Base-by-base conservation (phyloP, 2,888 invertebrate genomes). In the Panzeria rudis region DNA sequence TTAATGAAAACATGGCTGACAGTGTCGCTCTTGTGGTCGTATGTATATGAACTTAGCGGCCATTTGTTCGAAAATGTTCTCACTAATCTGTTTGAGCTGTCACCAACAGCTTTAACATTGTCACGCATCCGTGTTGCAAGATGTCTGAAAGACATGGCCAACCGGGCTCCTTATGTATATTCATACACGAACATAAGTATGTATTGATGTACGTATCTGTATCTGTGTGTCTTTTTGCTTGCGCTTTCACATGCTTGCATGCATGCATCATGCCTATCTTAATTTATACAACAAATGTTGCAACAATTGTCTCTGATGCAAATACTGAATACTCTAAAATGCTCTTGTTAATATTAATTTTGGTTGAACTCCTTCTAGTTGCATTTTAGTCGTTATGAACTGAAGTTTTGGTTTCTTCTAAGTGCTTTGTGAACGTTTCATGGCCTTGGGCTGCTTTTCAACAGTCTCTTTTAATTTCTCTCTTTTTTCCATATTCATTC, bases 281-380 rank as follows among this genome's bases (percentile, higher is more conserved):
- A 83, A 83, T 71, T 77, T 83, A 71, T 71, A 83, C 64, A 72
- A 59, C 76, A 77, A 83, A 83, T 83, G 64, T 66, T 71, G 76
- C 56, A 44, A 71, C 47, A 73, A 62, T 64, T 72, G 73, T 38
- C 54, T 56, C 38, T 54, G 38, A 82, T 82, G 69, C 62, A 76
- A 62, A 54, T 82, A 75, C 62, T 62, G 68, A 71, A 71, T 32
- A 35, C 13, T 72, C 56, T 35, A 56, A 61, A 62, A 52, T 64
- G 38, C 76, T 83, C 41, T 77, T 76, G 76, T 77, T 71, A 76
- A 76, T 82, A 47, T 56, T 47, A 44, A 73, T 73, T 66, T 68
- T 41, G 29, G 47, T 73, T 73, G 41, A 44, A 61, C 15, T 50
- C 44, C 20, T 68, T 68, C 23, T 59, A 29, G 29, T 25, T 50